phyloP scores from a whole-genome alignment of 2,797 vertebrate genomes.

The Smutsia temminckii region DNA sequence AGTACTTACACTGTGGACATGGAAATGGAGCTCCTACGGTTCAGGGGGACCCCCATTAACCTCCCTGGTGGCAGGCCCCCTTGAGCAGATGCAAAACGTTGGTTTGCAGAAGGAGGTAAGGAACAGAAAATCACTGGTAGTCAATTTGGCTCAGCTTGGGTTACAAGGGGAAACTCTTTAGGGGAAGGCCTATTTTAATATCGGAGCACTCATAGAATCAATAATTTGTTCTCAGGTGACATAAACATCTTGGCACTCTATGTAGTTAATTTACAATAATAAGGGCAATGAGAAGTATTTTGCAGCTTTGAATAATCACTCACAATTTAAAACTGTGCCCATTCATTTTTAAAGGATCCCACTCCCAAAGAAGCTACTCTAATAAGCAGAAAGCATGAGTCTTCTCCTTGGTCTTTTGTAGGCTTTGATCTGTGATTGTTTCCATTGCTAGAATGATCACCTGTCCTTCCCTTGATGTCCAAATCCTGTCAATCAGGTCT shows the following conservation, averaged over 20 bases:
- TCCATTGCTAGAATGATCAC: not conserved
- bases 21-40: conserved; percentile 80
- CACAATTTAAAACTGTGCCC: not conserved
- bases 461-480: not conserved
- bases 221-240: conserved; percentile 15
- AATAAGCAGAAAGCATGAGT: not conserved
- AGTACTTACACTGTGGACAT: conserved; percentile 89
- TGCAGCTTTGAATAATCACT: not conserved
- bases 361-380: conserved; percentile 29
- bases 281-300: conserved; percentile 29
- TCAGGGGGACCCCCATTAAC: conserved; percentile 87
- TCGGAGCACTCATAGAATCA: not conserved
- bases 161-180: conserved; percentile 14
- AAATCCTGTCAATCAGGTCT: conserved; percentile 6
- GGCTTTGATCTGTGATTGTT: not conserved
- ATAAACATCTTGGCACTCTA: conserved; percentile 23
- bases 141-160: conserved; percentile 11
- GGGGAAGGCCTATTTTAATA: conserved; percentile 45
- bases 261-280: conserved; percentile 59
- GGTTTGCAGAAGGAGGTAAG: conserved; percentile 93
- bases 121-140: conserved; percentile 40
- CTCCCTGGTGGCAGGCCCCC: conserved; percentile 90
- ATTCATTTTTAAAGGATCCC: not conserved
- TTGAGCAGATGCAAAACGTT: conserved; percentile 91
- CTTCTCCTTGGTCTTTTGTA: conserved; percentile 1